Evolutionary conservation across 1,140 invertebrate genomes (phyloP).

Genomic region (Chrysomallon squamiferum): DNA sequence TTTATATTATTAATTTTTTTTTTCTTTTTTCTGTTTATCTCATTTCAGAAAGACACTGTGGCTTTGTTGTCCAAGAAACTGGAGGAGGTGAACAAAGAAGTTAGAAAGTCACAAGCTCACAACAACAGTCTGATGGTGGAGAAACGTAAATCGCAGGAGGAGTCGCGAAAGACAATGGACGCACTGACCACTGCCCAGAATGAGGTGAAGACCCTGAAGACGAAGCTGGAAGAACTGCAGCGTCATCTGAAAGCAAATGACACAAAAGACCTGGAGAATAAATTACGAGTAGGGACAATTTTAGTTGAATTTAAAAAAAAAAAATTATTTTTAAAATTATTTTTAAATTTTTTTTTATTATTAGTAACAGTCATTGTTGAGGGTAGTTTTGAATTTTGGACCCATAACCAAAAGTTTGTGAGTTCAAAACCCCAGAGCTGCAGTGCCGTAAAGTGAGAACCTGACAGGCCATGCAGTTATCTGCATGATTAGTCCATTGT

Average conservation of each 20-base stretch:
- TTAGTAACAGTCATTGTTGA: no score
- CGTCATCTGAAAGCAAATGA: conserved; percentile 38
- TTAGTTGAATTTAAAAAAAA: no score
- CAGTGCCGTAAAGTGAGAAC: no score
- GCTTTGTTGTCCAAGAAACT: conserved; percentile 39
- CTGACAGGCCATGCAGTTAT: no score
- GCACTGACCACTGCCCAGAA: conserved; percentile 31
- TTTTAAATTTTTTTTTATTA: no score
- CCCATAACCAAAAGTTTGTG: no score
- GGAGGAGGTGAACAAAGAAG: conserved; percentile 48
- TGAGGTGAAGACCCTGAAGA: conserved; percentile 42
- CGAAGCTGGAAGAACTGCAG: conserved; percentile 49
- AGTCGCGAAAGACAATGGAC: conserved; percentile 35
- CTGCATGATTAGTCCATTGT: no score
- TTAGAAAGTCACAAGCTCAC: conserved; percentile 40
- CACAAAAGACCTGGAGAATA: conserved; percentile 38
- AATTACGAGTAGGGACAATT: conserved; percentile 45
- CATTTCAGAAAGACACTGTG: conserved; percentile 44
- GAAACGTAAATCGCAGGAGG: conserved; percentile 6
- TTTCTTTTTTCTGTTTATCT: no score
- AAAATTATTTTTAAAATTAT: no score
- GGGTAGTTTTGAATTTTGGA: no score
- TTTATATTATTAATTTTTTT: no score
- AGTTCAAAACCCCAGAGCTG: no score
- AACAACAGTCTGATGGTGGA: conserved; percentile 29